Evolutionary conservation across 2,888 invertebrate species (phyloP), one percentile per base, ranked within the genome.

Genomic region (Microctonus aethiopoides): DNA sequence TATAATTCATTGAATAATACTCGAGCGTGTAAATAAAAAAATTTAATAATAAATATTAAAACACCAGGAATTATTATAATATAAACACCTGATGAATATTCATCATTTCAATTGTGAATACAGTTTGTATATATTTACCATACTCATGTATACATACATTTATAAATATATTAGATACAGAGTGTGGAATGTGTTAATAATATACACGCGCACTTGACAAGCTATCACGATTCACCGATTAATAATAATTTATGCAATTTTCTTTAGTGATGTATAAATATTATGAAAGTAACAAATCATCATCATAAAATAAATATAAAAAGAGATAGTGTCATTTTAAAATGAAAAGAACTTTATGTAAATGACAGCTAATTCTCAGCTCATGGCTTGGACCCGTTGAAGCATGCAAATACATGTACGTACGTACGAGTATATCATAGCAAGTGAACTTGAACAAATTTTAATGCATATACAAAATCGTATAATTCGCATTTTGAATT

Each of bases 61-160:
- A 67, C 54, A 34, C 16, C 51, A 66, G 39, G 57, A 67, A 67
- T 70, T 68, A 72, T 68, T 62, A 68, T 67, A 52, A 62, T 67
- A 54, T 69, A 71, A 75, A 71, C 52, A 70, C 46, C 39, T 59
- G 59, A 68, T 73, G 73, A 63, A 75, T 75, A 73, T 75, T 72
- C 74, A 75, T 73, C 74, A 75, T 73, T 56, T 57, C 70, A 60
- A 61, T 64, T 41, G 11, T 32, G 29, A 51, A 63, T 63, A 51
- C 29, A 46, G 46, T 63, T 56, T 46, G 57, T 56, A 57, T 46
- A 67, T 51, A 41, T 51, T 57, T 67, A n/a, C 39, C 5, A 60
- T 29, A 51, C 32, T n/a, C n/a, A 36, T 54, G 6, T 64, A 39
- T 54, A 64, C 1, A 52, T 52, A 29, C 54, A 54, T 64, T 54